Percentiles rank a stretch among this genome's conserved stretches.
phyloP scores from a whole-genome alignment of 1,140 invertebrate genomes.

The Stegodyphus mimosarum region DNA sequence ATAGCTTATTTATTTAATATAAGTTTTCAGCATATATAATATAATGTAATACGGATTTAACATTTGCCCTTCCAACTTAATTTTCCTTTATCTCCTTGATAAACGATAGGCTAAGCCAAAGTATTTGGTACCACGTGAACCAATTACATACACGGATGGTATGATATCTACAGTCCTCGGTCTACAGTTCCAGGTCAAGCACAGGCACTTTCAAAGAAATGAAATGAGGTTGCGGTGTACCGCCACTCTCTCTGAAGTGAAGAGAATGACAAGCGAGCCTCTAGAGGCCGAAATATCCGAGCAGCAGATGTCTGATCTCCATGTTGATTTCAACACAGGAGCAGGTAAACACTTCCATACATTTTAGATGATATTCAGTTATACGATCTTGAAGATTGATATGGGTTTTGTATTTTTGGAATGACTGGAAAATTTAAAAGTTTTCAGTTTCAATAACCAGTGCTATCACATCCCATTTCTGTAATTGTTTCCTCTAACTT shows the following conservation, averaged over 20 bases:
- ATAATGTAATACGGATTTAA: too few relatives aligned
- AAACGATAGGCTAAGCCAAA: constrained; percentile 26
- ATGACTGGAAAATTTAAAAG: too few relatives aligned
- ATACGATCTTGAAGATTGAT: too few relatives aligned
- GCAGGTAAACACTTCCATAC: constrained; percentile 11
- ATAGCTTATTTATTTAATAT: too few relatives aligned
- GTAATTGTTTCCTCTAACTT: too few relatives aligned
- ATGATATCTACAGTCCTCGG: constrained; percentile 32
- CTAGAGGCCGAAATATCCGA: constrained; percentile 35
- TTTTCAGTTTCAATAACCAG: too few relatives aligned
- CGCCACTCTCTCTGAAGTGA: constrained; percentile 75
- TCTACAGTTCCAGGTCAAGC: constrained; percentile 26
- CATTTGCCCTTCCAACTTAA: too few relatives aligned
- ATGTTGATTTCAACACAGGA: constrained; percentile 31
- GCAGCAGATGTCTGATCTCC: constrained; percentile 49
- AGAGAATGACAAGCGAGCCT: constrained; percentile 81
- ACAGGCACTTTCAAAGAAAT: constrained; percentile 64
- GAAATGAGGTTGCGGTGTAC: constrained; percentile 65
- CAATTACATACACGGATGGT: constrained; percentile 1
- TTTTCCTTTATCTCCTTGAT: too few relatives aligned
- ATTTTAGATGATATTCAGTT: too few relatives aligned
- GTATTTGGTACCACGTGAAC: constrained; percentile 2
- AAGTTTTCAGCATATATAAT: too few relatives aligned
- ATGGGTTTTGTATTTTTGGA: too few relatives aligned
- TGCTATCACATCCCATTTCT: too few relatives aligned